These are phyloP conservation scores for Liposcelis brunnea DNA, from an alignment of 2,888 invertebrate genomes.

Conservation along the genomic window DNA sequence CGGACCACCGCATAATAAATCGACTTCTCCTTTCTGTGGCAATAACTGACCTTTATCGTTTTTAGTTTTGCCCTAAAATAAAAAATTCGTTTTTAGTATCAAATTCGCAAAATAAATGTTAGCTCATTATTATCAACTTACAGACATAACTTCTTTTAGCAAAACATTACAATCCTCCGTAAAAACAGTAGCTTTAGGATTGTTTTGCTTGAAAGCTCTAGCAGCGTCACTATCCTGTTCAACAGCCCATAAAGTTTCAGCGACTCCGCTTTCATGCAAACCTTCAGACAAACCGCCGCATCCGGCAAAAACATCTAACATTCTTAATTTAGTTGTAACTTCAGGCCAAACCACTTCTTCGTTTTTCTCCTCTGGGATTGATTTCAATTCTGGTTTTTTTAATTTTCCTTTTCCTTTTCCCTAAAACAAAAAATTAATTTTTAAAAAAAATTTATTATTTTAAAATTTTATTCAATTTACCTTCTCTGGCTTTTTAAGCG, in stretches of 20 bases:
- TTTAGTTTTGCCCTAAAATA: constrained; percentile 30
- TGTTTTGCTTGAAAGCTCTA: constrained; percentile 59
- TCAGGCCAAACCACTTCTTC: constrained; percentile 23
- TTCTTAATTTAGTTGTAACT: constrained; percentile 36
- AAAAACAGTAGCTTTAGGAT: constrained; percentile 53
- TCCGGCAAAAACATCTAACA: constrained; percentile 71
- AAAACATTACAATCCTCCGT: constrained; percentile 66
- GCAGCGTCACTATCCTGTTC: constrained; percentile 64
- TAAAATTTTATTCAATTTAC: background rate
- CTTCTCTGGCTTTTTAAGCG: background rate
- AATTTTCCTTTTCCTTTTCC: constrained; percentile 47
- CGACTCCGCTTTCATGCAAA: constrained; percentile 47
- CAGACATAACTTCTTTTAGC: constrained; percentile 47
- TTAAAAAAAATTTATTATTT: constrained; percentile 7
- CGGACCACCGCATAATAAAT: constrained; percentile 69
- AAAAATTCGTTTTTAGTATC: background rate
- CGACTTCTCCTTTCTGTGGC: constrained; percentile 63
- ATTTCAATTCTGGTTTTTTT: constrained; percentile 39
- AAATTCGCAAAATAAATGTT: background rate
- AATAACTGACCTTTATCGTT: constrained; percentile 35
- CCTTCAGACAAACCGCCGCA: constrained; percentile 71
- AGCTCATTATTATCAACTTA: constrained; percentile 19
- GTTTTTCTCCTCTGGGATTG: constrained; percentile 19
- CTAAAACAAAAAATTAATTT: constrained; percentile 15
- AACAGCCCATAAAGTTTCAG: constrained; percentile 62